Conservation (phyloP, 37 sponge, comb jelly and placozoan species). For the Ephydatia muelleri region DNA sequence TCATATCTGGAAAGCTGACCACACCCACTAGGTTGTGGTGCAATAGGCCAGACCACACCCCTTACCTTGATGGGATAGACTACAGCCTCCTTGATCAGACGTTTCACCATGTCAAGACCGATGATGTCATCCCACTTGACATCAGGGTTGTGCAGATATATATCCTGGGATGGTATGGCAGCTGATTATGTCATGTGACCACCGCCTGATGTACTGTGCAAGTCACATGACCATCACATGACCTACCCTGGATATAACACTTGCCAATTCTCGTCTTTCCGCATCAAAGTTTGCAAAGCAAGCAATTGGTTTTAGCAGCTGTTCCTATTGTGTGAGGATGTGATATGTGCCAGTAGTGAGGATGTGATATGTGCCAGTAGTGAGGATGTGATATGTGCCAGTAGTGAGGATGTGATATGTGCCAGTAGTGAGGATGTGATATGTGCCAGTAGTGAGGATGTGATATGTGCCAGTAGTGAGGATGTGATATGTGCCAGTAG, state of each 20-base stretch:
- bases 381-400: too few species aligned
- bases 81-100: conserved; percentile 96
- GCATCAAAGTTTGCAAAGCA: conserved; percentile 81
- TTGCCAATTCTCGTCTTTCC: conserved; percentile 95
- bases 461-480: conserved; percentile 66
- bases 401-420: background rate
- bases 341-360: too few species aligned
- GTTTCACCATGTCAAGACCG: conserved; percentile 88
- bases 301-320: conserved; percentile 85
- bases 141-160: conserved; percentile 92
- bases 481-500: too few species aligned
- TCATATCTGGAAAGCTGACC: too few species aligned
- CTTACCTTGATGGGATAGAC: conserved; percentile 97
- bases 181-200: conserved; percentile 68
- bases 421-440: too few species aligned
- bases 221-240: background rate
- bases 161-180: conserved; percentile 96
- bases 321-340: conserved; percentile 34
- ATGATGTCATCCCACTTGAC: conserved; percentile 96
- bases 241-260: conserved; percentile 86
- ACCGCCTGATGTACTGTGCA: conserved; percentile 42
- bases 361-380: too few species aligned
- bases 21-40: too few species aligned
- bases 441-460: conserved; percentile 86
- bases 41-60: too few species aligned